phyloP scores from a whole-genome alignment of 2,797 vertebrate species.

The Hippocampus kuda region DNA sequence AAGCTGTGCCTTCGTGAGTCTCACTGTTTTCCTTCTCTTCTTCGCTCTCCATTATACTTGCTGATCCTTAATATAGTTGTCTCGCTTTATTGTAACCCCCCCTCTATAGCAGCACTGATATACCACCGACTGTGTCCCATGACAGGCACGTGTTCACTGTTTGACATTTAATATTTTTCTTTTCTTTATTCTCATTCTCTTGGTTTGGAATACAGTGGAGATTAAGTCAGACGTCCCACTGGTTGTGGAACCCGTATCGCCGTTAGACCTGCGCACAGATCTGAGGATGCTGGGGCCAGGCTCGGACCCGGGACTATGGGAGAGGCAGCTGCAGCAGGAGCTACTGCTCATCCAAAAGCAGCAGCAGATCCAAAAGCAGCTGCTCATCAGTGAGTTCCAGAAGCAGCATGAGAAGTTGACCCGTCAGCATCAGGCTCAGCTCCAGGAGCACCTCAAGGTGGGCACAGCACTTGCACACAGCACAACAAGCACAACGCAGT shows the following conservation, averaged over 20 bases:
- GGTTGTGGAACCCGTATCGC: constrained; percentile 78
- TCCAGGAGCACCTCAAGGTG: constrained; percentile 99
- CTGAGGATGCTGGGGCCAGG: constrained; percentile 87
- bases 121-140: neutral
- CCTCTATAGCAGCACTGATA: neutral
- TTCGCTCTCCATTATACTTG: neutral
- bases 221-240: constrained; percentile 81
- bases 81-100: no score
- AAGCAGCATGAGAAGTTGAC: constrained; percentile 97
- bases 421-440: constrained; percentile 95
- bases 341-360: constrained; percentile 95
- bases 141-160: neutral
- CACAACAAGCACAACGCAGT: neutral
- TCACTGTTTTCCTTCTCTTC: constrained; percentile 7
- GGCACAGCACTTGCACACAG: constrained; percentile 15
- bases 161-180: neutral
- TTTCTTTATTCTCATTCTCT: constrained; percentile 11
- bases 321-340: constrained; percentile 94
- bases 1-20: constrained; percentile 10
- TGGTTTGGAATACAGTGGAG: constrained; percentile 68
- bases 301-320: constrained; percentile 83
- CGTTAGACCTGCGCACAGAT: constrained; percentile 89
- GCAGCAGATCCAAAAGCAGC: constrained; percentile 97
- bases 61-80: constrained; percentile 5
- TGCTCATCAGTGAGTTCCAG: constrained; percentile 97